phyloP scores from a whole-genome alignment of 2,797 vertebrate species.

The Spondyliosoma cantharus region DNA sequence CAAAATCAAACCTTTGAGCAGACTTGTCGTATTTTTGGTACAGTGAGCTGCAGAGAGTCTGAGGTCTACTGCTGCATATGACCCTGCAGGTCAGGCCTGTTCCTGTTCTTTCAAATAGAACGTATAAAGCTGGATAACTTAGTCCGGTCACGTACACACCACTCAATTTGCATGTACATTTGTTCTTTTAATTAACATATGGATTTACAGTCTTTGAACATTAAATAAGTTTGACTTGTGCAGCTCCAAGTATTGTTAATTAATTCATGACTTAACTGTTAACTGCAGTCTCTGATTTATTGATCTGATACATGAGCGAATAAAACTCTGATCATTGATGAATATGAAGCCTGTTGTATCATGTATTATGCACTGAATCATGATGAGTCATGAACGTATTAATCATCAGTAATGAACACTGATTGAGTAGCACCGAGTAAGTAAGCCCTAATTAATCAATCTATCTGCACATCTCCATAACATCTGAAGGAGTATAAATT shows the following conservation, averaged over 20 bases:
- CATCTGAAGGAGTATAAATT: slow-evolving; percentile 15
- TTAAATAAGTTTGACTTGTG: not conserved
- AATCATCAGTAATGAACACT: not conserved
- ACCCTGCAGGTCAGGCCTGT: not conserved
- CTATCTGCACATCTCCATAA: slow-evolving; percentile 1
- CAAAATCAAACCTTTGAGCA: no score
- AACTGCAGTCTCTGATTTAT: not conserved
- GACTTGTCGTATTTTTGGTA: not conserved
- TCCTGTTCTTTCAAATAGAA: not conserved
- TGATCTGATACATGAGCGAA: not conserved
- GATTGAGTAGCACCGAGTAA: not conserved
- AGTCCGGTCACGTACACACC: not conserved
- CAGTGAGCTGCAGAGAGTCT: not conserved
- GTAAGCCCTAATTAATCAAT: slow-evolving; percentile 2
- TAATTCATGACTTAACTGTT: not conserved
- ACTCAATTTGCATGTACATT: not conserved
- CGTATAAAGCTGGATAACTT: slow-evolving; percentile 14
- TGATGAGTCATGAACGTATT: not conserved
- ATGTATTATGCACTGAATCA: not conserved
- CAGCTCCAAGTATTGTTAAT: not conserved
- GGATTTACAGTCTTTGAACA: not conserved
- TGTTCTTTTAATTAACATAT: not conserved
- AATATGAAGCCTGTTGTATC: not conserved
- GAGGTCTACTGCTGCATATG: not conserved
- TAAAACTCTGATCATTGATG: not conserved